Percentiles rank a stretch among this genome's conserved stretches.
These are phyloP conservation scores for Onthophagus taurus DNA, from an alignment of 1,140 invertebrate genomes.

Conservation along the genomic window DNA sequence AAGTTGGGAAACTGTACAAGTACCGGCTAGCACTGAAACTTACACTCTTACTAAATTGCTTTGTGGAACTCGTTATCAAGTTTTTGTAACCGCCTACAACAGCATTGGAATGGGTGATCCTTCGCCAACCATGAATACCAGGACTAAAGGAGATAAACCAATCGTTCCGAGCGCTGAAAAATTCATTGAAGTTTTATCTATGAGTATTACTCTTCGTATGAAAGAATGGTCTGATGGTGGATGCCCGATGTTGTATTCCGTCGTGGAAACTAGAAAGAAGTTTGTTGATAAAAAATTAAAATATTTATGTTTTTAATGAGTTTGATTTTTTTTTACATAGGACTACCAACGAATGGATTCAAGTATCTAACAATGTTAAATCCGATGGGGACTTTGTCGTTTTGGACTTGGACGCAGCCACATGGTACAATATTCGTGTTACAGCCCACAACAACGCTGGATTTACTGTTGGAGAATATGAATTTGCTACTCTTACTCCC, in stretches of 20 bases:
- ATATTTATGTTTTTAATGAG: neutral
- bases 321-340: slow-evolving; percentile 38
- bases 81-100: slow-evolving; percentile 86
- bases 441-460: slow-evolving; percentile 94
- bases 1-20: slow-evolving; percentile 81
- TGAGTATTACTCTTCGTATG: slow-evolving; percentile 82
- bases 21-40: slow-evolving; percentile 62
- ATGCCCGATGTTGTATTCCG: slow-evolving; percentile 92
- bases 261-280: slow-evolving; percentile 92
- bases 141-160: slow-evolving; percentile 81
- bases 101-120: slow-evolving; percentile 84
- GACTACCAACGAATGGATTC: slow-evolving; percentile 78
- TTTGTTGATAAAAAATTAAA: slow-evolving; percentile 29
- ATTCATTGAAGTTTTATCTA: slow-evolving; percentile 86
- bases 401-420: slow-evolving; percentile 82
- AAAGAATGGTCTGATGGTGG: slow-evolving; percentile 90
- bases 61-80: slow-evolving; percentile 85
- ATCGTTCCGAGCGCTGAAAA: slow-evolving; percentile 79
- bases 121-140: slow-evolving; percentile 75
- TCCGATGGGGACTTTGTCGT: slow-evolving; percentile 85
- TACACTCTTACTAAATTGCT: slow-evolving; percentile 78
- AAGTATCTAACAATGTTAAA: slow-evolving; percentile 87
- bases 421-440: slow-evolving; percentile 84
- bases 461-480: slow-evolving; percentile 86
- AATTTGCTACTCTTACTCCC: slow-evolving; percentile 88